Evolutionary conservation across 2,797 vertebrate species (phyloP), one percentile per base, ranked within the genome.

Genomic region (Rhabdomys pumilio): DNA sequence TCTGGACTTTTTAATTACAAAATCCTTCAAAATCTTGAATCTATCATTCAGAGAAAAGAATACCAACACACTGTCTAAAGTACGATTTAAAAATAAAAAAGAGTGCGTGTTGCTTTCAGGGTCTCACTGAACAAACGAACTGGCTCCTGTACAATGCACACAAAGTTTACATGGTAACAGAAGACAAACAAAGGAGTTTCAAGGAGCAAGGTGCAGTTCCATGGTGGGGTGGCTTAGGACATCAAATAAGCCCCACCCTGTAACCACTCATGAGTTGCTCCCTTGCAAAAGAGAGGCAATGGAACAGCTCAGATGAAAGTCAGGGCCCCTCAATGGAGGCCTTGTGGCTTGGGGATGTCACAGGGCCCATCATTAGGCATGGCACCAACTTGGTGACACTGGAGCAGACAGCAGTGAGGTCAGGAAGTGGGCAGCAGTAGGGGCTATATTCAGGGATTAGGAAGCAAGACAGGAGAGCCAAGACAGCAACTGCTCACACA

Each of bases 401-500:
- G 29, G 34, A 31, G 11, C 73, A 67, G 53, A 87, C 24, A 17
- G 17, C 88, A 76, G 83, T 61, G 84, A 97, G 41, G 89, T 96
- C 91, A 94, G 53, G 73, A 86, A 63, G 95, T 97, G 41, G 44
- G 20, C 31, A 95, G n/a, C 87, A 77, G 89, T n/a, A 92, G 94
- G 84, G 76, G 92, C 73, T 93, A 95, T 93, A 95, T 86, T 87
- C 91, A 89, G 67, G 90, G 90, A 92, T n/a, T 34, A 79, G 20
- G 92, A 72, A 94, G 96, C 83, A 93, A 86, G 83, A 38, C 90
- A 82, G 76, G 61, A 44, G 89, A 96, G 93, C 59, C 47, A 90
- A 2, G 29, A 67, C 11, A 3, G 79, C 79, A 86, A 91, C 29
- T 83, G 82, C 63, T 85, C 95, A 94, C 87, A 73, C 31, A 65